Evolutionary conservation across 2,113 vertebrate species (phyloP).

Genomic region (Pterocles burchelli): DNA sequence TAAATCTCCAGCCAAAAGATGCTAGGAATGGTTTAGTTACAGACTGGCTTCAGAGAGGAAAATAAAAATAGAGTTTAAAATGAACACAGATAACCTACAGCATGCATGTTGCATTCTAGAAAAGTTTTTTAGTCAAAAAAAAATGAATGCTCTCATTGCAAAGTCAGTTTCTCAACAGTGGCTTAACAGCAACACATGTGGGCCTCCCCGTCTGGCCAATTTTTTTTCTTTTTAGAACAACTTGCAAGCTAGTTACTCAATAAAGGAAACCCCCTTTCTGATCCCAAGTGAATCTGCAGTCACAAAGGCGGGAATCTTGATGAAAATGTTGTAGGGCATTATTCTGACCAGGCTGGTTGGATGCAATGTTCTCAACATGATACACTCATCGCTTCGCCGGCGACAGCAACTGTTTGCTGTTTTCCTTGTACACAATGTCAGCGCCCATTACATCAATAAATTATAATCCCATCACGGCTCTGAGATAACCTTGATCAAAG

Average conservation of each 20-base stretch:
- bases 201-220: neutral
- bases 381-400: neutral
- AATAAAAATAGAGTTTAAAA: slow-evolving; percentile 21
- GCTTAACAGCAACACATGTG: neutral
- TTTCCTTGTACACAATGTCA: neutral
- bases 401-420: neutral
- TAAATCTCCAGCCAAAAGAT: slow-evolving; percentile 13
- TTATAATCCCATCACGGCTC: neutral
- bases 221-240: neutral
- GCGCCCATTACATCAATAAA: neutral
- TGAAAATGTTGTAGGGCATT: neutral
- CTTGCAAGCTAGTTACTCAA: neutral
- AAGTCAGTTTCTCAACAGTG: neutral
- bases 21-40: slow-evolving; percentile 15
- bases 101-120: neutral
- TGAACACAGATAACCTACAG: neutral
- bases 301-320: neutral
- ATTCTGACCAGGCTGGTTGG: neutral
- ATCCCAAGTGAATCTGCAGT: neutral
- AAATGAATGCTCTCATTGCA: neutral
- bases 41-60: neutral
- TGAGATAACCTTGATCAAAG: neutral
- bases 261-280: neutral
- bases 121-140: neutral
- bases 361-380: neutral